Base-by-base conservation (phyloP, 2,888 invertebrate species). In the Venusia cambrica region DNA sequence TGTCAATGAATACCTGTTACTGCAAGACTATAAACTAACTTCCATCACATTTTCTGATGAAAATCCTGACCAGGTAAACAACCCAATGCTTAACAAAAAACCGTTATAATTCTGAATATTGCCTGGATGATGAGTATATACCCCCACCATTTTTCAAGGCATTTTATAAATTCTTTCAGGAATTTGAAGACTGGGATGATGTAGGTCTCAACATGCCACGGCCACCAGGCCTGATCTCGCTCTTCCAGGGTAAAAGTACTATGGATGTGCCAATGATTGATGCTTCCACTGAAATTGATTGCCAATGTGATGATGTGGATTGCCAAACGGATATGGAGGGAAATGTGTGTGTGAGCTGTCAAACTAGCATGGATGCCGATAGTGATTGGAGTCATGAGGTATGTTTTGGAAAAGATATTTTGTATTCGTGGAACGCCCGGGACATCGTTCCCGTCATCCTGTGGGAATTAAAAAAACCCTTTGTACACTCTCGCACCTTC, bases 111-210 rank as follows among this genome's bases (percentile, higher is more conserved):
- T 14, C 5, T 18, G 1, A 5, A 15, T 17, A 14, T n/a, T n/a
- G n/a, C n/a, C n/a, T n/a, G n/a, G n/a, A n/a, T n/a, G n/a, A n/a
- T n/a, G n/a, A n/a, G n/a, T n/a, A n/a, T n/a, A n/a, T n/a, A n/a
- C n/a, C n/a, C n/a, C n/a, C n/a, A n/a, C n/a, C 14, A 9, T n/a
- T 3, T 8, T n/a, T 1, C 5, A 19, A 8, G 4, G 2, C 2
- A 1, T 11, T 10, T 7, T 7, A 5, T 4, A 7, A 20, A 5
- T 46, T 67, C 6, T n/a, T n/a, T n/a, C 53, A 93, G 91, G 95
- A 95, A 75, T 95, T 95, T 83, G 95, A 96, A 77, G 94, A 95
- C 66, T 96, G 96, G 96, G 95, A 96, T 73, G 96, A 96, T 79
- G 95, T 96, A 5, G 96, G 96, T 0, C 81, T 96, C 20, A 96